Conservation (phyloP, 2,113 vertebrate species). For the Bettongia penicillata region DNA sequence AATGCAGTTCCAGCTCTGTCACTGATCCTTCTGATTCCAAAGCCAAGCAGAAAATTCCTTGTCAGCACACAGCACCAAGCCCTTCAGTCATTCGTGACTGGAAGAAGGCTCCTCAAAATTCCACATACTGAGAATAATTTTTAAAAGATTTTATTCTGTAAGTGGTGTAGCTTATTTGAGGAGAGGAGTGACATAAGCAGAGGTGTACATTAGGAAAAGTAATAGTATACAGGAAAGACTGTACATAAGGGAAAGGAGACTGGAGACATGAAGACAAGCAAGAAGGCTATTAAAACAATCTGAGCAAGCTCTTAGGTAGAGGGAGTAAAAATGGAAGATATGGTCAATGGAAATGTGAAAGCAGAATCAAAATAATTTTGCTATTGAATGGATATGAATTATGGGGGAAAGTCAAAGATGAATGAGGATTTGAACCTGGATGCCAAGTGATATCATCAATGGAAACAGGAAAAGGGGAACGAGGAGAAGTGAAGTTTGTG, state of each 20-base stretch:
- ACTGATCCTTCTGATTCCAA: neutral
- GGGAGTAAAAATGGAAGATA: neutral
- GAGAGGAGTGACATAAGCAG: neutral
- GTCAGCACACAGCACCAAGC: neutral
- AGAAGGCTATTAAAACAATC: neutral
- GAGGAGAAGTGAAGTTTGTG: neutral
- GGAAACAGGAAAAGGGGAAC: neutral
- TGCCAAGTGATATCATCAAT: neutral
- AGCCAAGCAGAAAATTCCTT: neutral
- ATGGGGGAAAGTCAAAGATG: neutral
- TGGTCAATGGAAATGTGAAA: neutral
- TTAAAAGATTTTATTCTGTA: neutral
- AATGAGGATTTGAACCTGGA: neutral
- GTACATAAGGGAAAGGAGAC: neutral
- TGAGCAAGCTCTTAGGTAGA: neutral
- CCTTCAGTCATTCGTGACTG: neutral
- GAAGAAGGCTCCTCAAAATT: neutral
- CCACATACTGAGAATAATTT: neutral
- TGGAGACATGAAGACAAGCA: neutral
- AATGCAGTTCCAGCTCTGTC: neutral
- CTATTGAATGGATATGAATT: neutral
- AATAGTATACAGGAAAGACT: neutral
- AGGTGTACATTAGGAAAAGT: neutral
- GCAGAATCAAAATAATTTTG: neutral
- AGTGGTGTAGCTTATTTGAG: neutral